Evolutionary conservation across 2,888 invertebrate genomes (phyloP).

Genomic region (Tubulanus polymorphus): DNA sequence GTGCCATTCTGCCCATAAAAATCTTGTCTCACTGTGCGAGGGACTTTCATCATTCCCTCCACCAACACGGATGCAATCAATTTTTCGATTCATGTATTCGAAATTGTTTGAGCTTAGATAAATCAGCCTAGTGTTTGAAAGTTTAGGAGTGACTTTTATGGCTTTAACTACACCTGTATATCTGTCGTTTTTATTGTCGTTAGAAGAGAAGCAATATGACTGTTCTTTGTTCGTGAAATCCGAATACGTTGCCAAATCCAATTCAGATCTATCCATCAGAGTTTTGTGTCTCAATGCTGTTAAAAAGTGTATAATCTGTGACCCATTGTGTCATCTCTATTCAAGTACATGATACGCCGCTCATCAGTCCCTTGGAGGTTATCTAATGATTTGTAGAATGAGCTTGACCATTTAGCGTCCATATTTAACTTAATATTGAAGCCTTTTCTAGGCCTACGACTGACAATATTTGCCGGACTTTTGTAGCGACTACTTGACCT

Average conservation of each 20-base stretch:
- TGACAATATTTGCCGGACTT: not conserved
- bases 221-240: conserved; percentile 2
- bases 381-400: not conserved
- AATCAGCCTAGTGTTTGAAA: not conserved
- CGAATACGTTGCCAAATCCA: not conserved
- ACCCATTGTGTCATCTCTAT: not conserved
- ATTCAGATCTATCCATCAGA: not conserved
- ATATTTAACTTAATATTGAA: not conserved
- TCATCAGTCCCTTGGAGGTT: not conserved
- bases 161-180: not conserved
- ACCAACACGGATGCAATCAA: not conserved
- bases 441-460: not conserved
- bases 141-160: not conserved
- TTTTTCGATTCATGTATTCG: not conserved
- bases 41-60: not conserved
- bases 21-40: not conserved
- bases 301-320: not conserved
- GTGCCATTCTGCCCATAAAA: not conserved
- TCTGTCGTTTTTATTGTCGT: not conserved
- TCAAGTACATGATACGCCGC: not conserved
- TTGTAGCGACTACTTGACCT: not conserved
- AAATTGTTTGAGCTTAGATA: no score
- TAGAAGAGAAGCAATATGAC: not conserved
- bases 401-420: not conserved
- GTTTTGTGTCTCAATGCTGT: not conserved